Evolutionary conservation across 37 sponge, comb jelly and placozoan genomes (phyloP), one percentile per base, ranked within the genome.

Genomic region (Diacarnus erythraeanus): DNA sequence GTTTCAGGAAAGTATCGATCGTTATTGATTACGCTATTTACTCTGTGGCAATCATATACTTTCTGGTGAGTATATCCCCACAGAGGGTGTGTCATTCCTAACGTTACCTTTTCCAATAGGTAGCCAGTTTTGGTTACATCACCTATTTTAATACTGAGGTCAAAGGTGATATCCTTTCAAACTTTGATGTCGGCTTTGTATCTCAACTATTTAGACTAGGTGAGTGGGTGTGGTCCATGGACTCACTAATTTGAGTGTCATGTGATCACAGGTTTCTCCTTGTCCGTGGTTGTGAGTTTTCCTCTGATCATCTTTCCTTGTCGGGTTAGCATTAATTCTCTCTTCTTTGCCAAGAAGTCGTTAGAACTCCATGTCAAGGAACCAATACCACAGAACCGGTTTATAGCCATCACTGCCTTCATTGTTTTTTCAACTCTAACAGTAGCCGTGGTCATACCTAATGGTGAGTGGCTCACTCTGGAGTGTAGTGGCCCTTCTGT

Each of bases 221-320:
- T 88, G 74, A 80, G 74, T 63, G n/a, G n/a, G n/a, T 59, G 27
- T 63, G 59, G 31, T 26, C 33, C 35, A 31, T 12, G 12, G 51
- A 47, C 12, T 47, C 51, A 15, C 12, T 25, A 72, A n/a, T 9
- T 3, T 43, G 15, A 67, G 27, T 71, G 6, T 35, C 44, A 71
- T 71, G 70, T 37, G 44, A 40, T 17, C 3, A 26, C 56, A 94
- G 95, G 85, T 40, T 94, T 94, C 70, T 70, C 82, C 27, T 40
- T 77, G n/a, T 83, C 95, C 26, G 91, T 86, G 0, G 63, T 91
- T 36, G 78, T 84, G 12, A 83, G 88, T 40, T 90, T 90, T 59
- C 95, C 95, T 72, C 72, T 94, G 61, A 44, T 87, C 20, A 70
- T 94, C 35, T 87, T 91, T 42, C 87, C 92, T 0, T 76, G 80